phyloP scores from a whole-genome alignment of 2,797 vertebrate genomes.

The Mus minutoides region DNA sequence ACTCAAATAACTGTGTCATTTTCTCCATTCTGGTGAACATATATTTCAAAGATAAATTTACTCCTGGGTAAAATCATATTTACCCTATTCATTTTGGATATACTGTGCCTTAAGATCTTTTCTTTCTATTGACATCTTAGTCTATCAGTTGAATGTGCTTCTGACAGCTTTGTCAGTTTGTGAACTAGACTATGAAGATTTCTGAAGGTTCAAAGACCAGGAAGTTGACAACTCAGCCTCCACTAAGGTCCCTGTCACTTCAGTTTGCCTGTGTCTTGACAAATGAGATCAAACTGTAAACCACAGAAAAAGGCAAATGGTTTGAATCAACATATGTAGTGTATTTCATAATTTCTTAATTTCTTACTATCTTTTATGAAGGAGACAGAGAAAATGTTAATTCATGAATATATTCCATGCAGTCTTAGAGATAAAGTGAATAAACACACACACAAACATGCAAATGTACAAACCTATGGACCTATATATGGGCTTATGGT shows the following conservation, averaged over 20 bases:
- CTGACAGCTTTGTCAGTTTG: conserved; percentile 9
- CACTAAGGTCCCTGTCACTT: background rate
- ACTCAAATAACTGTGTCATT: background rate
- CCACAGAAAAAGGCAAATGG: rapidly evolving
- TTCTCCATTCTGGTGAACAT: background rate
- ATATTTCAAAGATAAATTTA: background rate
- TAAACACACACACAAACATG: background rate
- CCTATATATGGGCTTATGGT: background rate
- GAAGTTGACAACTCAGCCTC: background rate
- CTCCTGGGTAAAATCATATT: background rate
- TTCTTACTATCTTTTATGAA: background rate
- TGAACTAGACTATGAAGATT: background rate
- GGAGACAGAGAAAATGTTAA: background rate
- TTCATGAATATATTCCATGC: background rate
- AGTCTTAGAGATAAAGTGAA: background rate
- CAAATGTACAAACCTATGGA: background rate
- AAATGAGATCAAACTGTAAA: background rate
- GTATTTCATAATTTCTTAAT: background rate
- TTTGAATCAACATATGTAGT: background rate
- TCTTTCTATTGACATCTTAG: background rate
- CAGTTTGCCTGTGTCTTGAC: background rate
- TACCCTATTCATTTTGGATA: conserved; percentile 5
- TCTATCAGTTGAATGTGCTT: background rate
- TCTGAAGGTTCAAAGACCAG: background rate
- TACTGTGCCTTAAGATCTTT: background rate